Conservation (phyloP, 2,888 invertebrate species). For the Ichneumoninae sp. region DNA sequence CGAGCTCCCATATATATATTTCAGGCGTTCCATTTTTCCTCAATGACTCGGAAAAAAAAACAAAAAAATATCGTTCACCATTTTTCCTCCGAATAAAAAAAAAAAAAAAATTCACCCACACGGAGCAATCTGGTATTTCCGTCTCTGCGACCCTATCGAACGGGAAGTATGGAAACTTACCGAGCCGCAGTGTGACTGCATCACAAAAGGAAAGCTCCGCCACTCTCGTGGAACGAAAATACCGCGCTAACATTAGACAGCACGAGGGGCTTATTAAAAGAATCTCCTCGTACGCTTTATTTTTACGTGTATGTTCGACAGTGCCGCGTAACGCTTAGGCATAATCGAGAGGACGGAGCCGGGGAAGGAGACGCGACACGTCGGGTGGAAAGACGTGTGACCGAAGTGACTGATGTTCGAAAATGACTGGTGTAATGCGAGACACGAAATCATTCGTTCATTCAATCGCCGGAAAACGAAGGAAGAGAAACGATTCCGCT, state of each 20-base stretch:
- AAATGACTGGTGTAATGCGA: constrained; percentile 58
- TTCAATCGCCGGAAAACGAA: constrained; percentile 27
- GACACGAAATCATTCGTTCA: constrained; percentile 58
- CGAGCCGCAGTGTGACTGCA: constrained; percentile 24
- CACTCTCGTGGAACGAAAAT: constrained; percentile 51
- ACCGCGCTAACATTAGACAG: constrained; percentile 53
- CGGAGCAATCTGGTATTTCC: not conserved
- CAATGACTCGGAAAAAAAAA: not conserved
- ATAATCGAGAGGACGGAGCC: constrained; percentile 53
- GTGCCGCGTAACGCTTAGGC: constrained; percentile 44
- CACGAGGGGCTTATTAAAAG: constrained; percentile 48
- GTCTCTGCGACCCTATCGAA: not conserved
- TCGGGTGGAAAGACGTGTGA: not conserved
- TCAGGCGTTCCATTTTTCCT: not conserved
- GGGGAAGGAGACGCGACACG: constrained; percentile 23
- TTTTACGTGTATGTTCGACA: constrained; percentile 50
- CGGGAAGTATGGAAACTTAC: not conserved
- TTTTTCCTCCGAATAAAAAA: not conserved
- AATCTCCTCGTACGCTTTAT: constrained; percentile 52
- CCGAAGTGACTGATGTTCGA: constrained; percentile 48
- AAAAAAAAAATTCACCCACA: not conserved
- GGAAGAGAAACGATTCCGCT: constrained; percentile 6
- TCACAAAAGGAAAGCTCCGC: constrained; percentile 28
- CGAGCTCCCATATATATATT: not conserved
- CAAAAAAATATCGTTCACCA: too few relatives aligned